A percentile compares a stretch with the other conserved stretches of the same genome.
These are phyloP conservation scores for Machaerirhynchus nigripectus DNA, from an alignment of 2,113 vertebrate species.

Conservation along the genomic window DNA sequence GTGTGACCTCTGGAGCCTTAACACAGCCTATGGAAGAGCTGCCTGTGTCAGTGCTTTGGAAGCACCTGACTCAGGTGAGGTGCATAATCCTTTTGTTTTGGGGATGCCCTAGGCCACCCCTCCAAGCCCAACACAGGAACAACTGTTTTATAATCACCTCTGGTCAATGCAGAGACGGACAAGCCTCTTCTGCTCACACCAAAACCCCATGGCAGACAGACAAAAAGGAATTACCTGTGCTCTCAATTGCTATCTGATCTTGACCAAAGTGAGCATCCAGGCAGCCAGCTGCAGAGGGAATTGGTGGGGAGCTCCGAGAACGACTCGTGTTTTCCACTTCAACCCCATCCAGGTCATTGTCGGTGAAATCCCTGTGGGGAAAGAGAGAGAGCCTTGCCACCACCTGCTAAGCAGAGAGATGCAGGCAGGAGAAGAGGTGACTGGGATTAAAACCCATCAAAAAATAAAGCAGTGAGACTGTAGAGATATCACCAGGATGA, in stretches of 20 bases:
- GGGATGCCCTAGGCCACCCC: neutral
- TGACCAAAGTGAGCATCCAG: slow-evolving; percentile 70
- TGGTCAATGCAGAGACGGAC: neutral
- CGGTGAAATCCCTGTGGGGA: slow-evolving; percentile 78
- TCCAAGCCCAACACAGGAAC: neutral
- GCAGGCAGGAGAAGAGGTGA: neutral
- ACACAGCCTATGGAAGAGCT: neutral
- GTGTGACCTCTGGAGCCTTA: neutral
- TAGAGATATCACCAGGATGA: neutral
- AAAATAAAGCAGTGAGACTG: neutral
- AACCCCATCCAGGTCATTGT: slow-evolving; percentile 81
- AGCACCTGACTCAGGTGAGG: neutral
- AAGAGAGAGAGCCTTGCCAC: neutral
- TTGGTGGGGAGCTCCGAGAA: slow-evolving; percentile 66
- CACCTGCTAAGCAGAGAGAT: neutral
- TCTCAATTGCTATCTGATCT: slow-evolving; percentile 70
- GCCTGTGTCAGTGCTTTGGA: neutral
- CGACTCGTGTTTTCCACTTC: slow-evolving; percentile 78
- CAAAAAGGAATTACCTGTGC: slow-evolving; percentile 64
- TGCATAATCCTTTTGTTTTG: neutral
- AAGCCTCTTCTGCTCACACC: neutral
- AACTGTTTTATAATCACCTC: neutral
- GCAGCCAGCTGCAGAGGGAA: slow-evolving; percentile 62
- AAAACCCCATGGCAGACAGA: neutral
- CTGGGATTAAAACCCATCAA: neutral